Percentiles rank a stretch among this genome's conserved stretches.
phyloP scores from a whole-genome alignment of 2,113 vertebrate genomes.

The Gymnorhina tibicen region DNA sequence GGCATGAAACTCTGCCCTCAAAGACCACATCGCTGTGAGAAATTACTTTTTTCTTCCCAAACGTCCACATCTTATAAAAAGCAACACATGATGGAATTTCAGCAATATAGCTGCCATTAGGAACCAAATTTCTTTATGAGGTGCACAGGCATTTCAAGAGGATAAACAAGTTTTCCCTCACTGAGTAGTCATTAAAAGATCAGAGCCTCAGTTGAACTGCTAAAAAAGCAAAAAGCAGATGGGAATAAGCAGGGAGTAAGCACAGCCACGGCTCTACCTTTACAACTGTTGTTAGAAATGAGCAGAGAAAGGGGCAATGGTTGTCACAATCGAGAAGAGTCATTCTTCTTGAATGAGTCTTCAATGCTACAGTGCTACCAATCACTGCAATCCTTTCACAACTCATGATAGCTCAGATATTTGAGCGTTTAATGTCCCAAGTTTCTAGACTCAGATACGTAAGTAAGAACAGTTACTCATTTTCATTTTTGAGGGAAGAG shows the following conservation, averaged over 20 bases:
- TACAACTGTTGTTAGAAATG: not conserved
- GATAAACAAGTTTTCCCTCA: not conserved
- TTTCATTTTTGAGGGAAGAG: not conserved
- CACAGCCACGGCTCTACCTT: not conserved
- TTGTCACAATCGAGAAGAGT: not conserved
- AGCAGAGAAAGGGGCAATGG: not conserved
- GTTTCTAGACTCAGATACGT: not conserved
- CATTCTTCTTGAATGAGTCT: not conserved
- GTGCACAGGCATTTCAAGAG: not conserved
- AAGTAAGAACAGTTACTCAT: not conserved
- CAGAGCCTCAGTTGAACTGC: not conserved
- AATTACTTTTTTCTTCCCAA: not conserved
- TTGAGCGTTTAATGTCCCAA: not conserved
- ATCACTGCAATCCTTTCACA: not conserved
- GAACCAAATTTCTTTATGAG: not conserved
- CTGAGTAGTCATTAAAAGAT: not conserved
- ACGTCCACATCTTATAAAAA: not conserved
- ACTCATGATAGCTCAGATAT: not conserved
- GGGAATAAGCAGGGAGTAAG: not conserved
- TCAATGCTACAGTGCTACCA: not conserved
- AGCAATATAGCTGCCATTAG: not conserved
- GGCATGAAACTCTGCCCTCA: not conserved
- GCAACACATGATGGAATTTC: not conserved
- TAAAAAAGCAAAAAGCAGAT: not conserved
- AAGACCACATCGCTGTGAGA: not conserved